These are phyloP conservation scores for Pseudomugil gertrudae DNA, from an alignment of 2,797 vertebrate species.

Conservation along the genomic window DNA sequence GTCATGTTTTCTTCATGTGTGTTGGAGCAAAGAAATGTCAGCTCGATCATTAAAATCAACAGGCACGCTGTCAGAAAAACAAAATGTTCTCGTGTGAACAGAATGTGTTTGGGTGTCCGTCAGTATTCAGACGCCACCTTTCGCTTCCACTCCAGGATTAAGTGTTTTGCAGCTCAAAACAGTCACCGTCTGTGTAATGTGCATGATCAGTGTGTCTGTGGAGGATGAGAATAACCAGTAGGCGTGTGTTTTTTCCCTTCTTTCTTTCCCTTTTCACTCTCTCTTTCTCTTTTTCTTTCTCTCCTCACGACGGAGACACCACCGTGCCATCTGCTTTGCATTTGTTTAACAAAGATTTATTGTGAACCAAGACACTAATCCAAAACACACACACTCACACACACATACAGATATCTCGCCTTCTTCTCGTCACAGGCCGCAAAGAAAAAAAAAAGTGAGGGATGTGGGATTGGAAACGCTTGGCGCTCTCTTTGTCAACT, in stretches of 20 bases:
- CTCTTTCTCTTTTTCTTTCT: constrained; percentile 72
- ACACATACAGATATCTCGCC: constrained; percentile 73
- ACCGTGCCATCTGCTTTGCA: constrained; percentile 86
- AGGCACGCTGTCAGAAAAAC: constrained; percentile 64
- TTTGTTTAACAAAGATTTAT: constrained; percentile 88
- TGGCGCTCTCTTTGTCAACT: constrained; percentile 80
- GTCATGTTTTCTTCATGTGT: constrained; percentile 52
- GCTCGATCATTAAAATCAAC: constrained; percentile 66
- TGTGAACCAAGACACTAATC: constrained; percentile 85
- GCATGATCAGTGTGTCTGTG: constrained; percentile 76
- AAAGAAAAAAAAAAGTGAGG: constrained; percentile 75
- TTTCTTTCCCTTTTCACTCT: constrained; percentile 63
- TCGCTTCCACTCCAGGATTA: constrained; percentile 70
- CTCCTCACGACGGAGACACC: constrained; percentile 78
- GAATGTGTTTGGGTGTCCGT: constrained; percentile 78
- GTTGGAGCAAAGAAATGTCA: constrained; percentile 47
- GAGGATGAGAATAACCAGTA: constrained; percentile 80
- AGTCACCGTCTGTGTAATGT: constrained; percentile 77
- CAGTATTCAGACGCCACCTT: constrained; percentile 70
- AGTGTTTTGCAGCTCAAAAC: constrained; percentile 75
- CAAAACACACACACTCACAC: constrained; percentile 77
- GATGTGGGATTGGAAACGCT: constrained; percentile 81
- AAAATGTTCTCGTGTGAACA: constrained; percentile 74
- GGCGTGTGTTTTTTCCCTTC: constrained; percentile 63
- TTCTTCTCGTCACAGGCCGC: constrained; percentile 79